Evolutionary conservation across 2,113 vertebrate species (phyloP).

Genomic region (Silurus glanis): DNA sequence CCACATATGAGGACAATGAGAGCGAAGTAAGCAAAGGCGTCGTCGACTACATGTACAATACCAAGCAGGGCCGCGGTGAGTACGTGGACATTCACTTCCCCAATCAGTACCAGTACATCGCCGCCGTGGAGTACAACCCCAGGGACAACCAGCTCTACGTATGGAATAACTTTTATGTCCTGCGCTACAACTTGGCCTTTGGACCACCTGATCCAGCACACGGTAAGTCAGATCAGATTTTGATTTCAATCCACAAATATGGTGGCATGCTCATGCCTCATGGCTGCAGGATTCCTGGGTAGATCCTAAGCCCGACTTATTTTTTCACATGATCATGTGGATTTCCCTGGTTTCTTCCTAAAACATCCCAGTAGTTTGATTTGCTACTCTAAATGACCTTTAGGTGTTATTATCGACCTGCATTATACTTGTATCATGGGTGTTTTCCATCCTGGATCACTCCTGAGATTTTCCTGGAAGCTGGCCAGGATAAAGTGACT

Average conservation of each 20-base stretch:
- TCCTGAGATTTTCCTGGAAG: background rate
- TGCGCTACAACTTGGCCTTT: slow-evolving; percentile 94
- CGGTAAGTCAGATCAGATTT: slow-evolving; percentile 77
- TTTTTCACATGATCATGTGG: background rate
- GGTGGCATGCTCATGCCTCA: background rate
- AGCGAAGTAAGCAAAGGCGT: slow-evolving; percentile 93
- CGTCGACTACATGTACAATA: slow-evolving; percentile 97
- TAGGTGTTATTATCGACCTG: background rate
- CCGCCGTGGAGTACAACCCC: slow-evolving; percentile 98
- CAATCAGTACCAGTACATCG: slow-evolving; percentile 98
- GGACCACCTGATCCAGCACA: slow-evolving; percentile 94
- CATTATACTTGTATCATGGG: background rate
- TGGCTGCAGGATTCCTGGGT: background rate
- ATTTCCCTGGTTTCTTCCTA: background rate
- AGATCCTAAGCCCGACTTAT: background rate
- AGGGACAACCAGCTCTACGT: slow-evolving; percentile 98
- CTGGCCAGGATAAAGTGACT: background rate
- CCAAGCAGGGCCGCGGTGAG: slow-evolving; percentile 86
- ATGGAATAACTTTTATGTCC: slow-evolving; percentile 99
- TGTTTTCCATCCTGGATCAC: background rate
- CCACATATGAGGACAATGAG: slow-evolving; percentile 97
- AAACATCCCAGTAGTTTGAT: background rate
- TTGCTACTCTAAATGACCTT: background rate
- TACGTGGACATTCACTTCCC: slow-evolving; percentile 94
- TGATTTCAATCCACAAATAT: background rate